Evolutionary conservation across 2,113 vertebrate species (phyloP).

Genomic region (Odontesthes bonariensis): DNA sequence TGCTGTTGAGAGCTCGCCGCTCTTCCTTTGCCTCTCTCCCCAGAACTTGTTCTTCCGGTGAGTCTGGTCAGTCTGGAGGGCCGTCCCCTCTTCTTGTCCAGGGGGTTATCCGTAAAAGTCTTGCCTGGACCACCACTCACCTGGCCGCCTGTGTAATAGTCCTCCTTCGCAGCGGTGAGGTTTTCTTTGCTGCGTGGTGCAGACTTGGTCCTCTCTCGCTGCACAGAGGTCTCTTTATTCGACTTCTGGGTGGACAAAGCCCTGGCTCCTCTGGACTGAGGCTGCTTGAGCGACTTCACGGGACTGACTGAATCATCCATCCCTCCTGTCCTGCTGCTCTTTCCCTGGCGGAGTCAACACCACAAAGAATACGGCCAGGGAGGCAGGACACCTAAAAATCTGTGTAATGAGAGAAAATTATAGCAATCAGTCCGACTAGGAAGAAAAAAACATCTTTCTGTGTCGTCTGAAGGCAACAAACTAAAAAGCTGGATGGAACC

Average conservation of each 20-base stretch:
- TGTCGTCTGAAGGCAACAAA: no score
- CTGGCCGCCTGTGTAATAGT: slow-evolving; percentile 78
- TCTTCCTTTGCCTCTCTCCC: slow-evolving; percentile 73
- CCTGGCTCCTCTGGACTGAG: slow-evolving; percentile 86
- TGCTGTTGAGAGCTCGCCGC: slow-evolving; percentile 48
- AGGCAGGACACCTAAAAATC: slow-evolving; percentile 40
- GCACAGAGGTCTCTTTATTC: slow-evolving; percentile 83
- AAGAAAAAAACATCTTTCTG: neutral
- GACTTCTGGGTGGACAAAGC: slow-evolving; percentile 80
- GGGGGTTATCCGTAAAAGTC: slow-evolving; percentile 74
- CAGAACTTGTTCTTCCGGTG: slow-evolving; percentile 76
- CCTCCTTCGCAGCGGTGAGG: slow-evolving; percentile 82
- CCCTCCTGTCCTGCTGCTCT: slow-evolving; percentile 73
- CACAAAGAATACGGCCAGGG: slow-evolving; percentile 49
- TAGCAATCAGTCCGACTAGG: neutral
- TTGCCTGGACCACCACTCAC: slow-evolving; percentile 77
- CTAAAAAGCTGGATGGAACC: no score
- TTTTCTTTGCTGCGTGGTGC: slow-evolving; percentile 83
- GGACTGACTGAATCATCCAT: slow-evolving; percentile 92
- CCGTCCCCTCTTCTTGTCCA: slow-evolving; percentile 86
- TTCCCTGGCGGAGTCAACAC: slow-evolving; percentile 69
- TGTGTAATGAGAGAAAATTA: slow-evolving; percentile 14
- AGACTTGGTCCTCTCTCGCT: slow-evolving; percentile 82
- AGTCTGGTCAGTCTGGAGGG: slow-evolving; percentile 79
- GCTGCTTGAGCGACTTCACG: slow-evolving; percentile 86